Conservation (phyloP, 2,113 vertebrate species). For the Malaclemys terrapin region DNA sequence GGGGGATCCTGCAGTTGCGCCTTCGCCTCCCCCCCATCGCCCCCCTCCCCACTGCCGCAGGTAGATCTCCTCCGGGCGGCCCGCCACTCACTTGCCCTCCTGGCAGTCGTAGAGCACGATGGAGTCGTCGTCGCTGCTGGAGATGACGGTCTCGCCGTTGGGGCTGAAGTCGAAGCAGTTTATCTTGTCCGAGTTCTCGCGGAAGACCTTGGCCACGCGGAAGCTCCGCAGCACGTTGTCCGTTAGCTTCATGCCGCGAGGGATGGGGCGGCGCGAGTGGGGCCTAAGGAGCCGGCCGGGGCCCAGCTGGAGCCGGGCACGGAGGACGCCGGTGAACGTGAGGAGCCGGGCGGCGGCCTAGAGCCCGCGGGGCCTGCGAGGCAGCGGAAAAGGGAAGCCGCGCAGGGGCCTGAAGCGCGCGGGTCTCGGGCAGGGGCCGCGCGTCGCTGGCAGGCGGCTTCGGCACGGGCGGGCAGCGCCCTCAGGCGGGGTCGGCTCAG, state of each 20-base stretch:
- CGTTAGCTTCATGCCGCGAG: constrained; percentile 93
- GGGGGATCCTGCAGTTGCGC: no score
- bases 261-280: neutral
- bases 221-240: constrained; percentile 99
- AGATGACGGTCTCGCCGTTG: constrained; percentile 97
- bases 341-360: neutral
- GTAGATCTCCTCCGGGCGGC: neutral
- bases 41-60: neutral
- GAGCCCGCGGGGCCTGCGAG: neutral
- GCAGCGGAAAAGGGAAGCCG: rapidly evolving
- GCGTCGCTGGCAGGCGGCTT: neutral
- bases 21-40: neutral
- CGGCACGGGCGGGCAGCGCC: neutral
- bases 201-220: constrained; percentile 98
- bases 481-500: constrained; percentile 4
- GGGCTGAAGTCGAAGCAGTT: constrained; percentile 99
- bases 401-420: neutral
- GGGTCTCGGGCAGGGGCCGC: neutral
- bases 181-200: constrained; percentile 98
- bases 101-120: constrained; percentile 98
- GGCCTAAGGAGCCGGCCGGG: neutral
- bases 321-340: constrained; percentile 40
- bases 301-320: constrained; percentile 23
- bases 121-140: constrained; percentile 98
- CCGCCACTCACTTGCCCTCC: constrained; percentile 95